Percentiles rank a stretch among this genome's conserved stretches.
Conservation (phyloP, 2,797 vertebrate species). For the Thunnus albacares region DNA sequence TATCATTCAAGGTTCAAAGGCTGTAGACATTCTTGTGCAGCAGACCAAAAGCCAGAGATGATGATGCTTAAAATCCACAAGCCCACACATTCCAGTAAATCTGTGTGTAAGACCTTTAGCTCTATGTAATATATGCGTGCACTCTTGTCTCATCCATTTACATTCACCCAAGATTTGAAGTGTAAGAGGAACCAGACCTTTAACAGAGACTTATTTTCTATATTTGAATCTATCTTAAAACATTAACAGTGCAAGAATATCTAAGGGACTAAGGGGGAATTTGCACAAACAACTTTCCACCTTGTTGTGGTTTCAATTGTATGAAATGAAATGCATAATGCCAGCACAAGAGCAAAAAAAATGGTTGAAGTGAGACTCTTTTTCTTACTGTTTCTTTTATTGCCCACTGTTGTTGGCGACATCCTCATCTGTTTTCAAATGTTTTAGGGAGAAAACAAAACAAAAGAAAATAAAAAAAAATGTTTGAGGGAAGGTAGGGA, state of each 20-base stretch:
- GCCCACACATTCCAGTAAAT: conserved; percentile 23
- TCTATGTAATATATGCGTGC: background rate
- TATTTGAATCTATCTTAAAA: background rate
- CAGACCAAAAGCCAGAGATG: conserved; percentile 41
- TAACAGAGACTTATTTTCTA: conserved; percentile 1
- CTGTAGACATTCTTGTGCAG: conserved; percentile 43
- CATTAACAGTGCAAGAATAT: background rate
- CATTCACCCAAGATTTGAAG: background rate
- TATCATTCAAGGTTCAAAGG: conserved; percentile 72
- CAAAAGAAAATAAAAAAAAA: background rate
- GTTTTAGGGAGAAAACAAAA: background rate
- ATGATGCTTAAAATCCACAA: conserved; percentile 34
- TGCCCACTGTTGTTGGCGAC: background rate
- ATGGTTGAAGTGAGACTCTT: background rate
- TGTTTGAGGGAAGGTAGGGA: conserved; percentile 7
- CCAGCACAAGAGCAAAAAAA: background rate
- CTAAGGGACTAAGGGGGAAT: background rate
- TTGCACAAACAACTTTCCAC: conserved; percentile 11
- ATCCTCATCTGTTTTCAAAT: background rate
- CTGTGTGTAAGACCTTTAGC: conserved; percentile 25
- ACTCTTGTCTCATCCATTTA: conserved; percentile 1
- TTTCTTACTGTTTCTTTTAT: background rate
- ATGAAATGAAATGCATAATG: conserved; percentile 18
- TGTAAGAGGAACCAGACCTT: background rate
- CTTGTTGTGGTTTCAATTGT: conserved; percentile 4